Base-by-base conservation (phyloP, 2,113 vertebrate species). In the Nyctibius bracteatus region DNA sequence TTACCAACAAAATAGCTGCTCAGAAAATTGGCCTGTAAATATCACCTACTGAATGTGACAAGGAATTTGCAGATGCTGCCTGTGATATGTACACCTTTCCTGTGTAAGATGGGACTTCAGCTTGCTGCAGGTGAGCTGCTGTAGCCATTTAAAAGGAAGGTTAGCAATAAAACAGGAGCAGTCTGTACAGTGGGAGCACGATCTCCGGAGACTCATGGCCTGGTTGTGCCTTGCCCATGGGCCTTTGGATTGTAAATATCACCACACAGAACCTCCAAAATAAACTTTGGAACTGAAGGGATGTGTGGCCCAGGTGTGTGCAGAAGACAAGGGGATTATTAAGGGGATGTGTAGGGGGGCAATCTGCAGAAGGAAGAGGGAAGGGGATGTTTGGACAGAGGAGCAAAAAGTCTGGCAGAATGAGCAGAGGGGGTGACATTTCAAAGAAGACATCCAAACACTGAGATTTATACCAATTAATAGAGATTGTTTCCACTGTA, bases 1-100 rank as follows among this genome's bases (percentile, higher is more conserved):
- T 67, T 95, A 54, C 51, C 54, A 62, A 27, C 13, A 51, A 83
- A 95, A 49, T 25, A 83, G n/a, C 57, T 65, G 49, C 72, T 59
- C 28, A 31, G 51, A 81, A 94, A 94, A 93, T 58, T 94, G n/a
- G 27, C 47, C 58, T 86, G 5, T 58, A 73, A 90, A 37, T 54
- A 46, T 44, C 27, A 49, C 31, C n/a, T 59, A 2, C 15, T 20
- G 24, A 49, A 68, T 54, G 54, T 80, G 86, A 84, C n/a, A 79
- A 25, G n/a, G 47, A 33, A 59, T 55, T 39, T 25, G n/a, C n/a
- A n/a, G 71, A 37, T 47, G 41, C 28, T 92, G n/a, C 47, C 15
- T 72, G 39, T 0, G 6, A 5, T 35, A 49, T 3, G 41, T 71
- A 20, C 1, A 8, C 20, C 71, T 71, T 41, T 81, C 6, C 8